Evolutionary conservation across 2,797 vertebrate species (phyloP).

Genomic region (Molothrus aeneus): DNA sequence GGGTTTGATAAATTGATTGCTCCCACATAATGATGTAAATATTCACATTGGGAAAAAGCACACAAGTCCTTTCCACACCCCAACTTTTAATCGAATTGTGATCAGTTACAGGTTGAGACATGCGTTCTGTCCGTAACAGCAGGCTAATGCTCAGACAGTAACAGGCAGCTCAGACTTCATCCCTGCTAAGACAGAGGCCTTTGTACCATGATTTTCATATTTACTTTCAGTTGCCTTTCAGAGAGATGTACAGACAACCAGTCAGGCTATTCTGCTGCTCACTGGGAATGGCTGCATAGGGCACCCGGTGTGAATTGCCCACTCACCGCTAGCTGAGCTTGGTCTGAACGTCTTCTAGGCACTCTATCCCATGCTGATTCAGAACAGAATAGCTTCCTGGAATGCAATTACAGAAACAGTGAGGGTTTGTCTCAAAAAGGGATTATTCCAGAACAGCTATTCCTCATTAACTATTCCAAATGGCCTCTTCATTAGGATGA

Average conservation of each 20-base stretch:
- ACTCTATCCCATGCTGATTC: conserved; percentile 56
- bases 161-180: not conserved
- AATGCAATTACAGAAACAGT: conserved; percentile 46
- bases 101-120: not conserved
- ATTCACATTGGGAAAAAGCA: not conserved
- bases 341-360: conserved; percentile 32
- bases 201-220: not conserved
- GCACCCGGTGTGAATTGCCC: not conserved
- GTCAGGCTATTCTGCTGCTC: not conserved
- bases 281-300: not conserved
- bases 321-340: conserved; percentile 49
- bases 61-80: conserved; percentile 6
- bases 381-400: conserved; percentile 56
- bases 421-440: conserved; percentile 45
- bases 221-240: not conserved
- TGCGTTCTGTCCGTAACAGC: not conserved
- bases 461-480: conserved; percentile 20
- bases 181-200: not conserved
- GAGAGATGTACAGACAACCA: not conserved
- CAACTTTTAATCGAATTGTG: not conserved
- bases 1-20: conserved; percentile 33
- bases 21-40: conserved; percentile 22
- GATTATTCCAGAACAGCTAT: conserved; percentile 51
- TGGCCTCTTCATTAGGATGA: not conserved
- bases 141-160: not conserved